Percentiles rank a stretch among this genome's conserved stretches.
phyloP scores from a whole-genome alignment of 2,113 vertebrate species.

The Potamarius usumacintae region DNA sequence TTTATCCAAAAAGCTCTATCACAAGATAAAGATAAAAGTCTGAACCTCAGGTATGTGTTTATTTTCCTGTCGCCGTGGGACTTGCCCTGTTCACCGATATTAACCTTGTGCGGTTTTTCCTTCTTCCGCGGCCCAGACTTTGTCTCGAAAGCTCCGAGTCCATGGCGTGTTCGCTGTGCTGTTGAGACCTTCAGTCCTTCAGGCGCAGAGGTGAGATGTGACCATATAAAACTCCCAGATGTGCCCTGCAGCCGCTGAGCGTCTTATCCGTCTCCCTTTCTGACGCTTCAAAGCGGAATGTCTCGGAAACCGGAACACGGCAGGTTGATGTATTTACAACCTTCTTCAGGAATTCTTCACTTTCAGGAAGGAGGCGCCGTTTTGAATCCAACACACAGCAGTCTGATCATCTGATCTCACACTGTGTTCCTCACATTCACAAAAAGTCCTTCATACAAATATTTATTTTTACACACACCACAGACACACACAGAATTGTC shows the following conservation, averaged over 20 bases:
- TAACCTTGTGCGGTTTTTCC: not conserved
- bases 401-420: not conserved
- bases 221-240: not conserved
- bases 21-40: not conserved
- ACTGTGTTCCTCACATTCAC: not conserved
- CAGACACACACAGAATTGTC: not conserved
- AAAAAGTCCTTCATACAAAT: too few species aligned
- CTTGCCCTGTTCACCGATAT: too few species aligned
- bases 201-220: not conserved
- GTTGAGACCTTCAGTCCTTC: not conserved
- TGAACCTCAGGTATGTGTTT: not conserved
- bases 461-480: not conserved
- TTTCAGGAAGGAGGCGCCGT: not conserved
- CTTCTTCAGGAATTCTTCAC: not conserved
- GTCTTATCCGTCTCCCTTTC: not conserved
- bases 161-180: not conserved
- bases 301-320: not conserved
- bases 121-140: not conserved
- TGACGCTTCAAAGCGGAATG: not conserved
- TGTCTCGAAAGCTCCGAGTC: not conserved
- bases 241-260: not conserved
- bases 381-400: not conserved
- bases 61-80: not conserved
- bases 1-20: not conserved
- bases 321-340: not conserved